Conservation (phyloP, 2,797 vertebrate genomes). For the Oreochromis mossambicus region DNA sequence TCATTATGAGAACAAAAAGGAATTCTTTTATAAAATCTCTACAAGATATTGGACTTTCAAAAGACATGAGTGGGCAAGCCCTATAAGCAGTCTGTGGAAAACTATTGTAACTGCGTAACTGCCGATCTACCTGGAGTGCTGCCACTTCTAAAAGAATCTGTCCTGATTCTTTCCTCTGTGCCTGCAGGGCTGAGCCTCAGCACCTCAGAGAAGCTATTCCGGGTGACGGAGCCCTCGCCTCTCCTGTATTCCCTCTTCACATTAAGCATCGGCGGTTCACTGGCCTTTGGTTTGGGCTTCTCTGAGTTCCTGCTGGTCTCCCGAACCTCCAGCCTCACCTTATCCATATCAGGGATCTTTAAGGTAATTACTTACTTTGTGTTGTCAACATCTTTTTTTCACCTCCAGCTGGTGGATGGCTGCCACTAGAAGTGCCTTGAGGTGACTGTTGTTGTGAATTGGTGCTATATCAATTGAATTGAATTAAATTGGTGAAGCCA, state of each 20-base stretch:
- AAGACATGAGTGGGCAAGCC: background rate
- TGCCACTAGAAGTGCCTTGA: background rate
- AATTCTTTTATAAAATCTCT: background rate
- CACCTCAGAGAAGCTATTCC: slow-evolving; percentile 86
- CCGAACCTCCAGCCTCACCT: slow-evolving; percentile 90
- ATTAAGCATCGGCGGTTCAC: slow-evolving; percentile 81
- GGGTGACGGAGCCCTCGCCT: slow-evolving; percentile 76
- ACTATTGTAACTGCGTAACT: background rate
- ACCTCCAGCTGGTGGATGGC: background rate
- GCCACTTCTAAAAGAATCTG: background rate
- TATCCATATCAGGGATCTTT: slow-evolving; percentile 94
- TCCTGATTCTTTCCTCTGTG: background rate
- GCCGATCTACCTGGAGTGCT: background rate
- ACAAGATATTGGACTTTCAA: background rate
- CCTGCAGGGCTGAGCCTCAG: slow-evolving; percentile 82
- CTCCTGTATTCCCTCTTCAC: slow-evolving; percentile 78
- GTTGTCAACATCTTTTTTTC: background rate
- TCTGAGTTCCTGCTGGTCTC: slow-evolving; percentile 95
- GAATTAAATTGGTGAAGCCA: background rate
- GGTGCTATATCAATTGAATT: background rate
- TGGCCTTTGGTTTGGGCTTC: slow-evolving; percentile 94
- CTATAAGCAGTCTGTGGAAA: background rate
- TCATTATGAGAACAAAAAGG: background rate
- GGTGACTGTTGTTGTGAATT: background rate
- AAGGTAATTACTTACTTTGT: slow-evolving; percentile 79